Conservation (phyloP, 2,797 vertebrate genomes). For the Fundulus diaphanus region DNA sequence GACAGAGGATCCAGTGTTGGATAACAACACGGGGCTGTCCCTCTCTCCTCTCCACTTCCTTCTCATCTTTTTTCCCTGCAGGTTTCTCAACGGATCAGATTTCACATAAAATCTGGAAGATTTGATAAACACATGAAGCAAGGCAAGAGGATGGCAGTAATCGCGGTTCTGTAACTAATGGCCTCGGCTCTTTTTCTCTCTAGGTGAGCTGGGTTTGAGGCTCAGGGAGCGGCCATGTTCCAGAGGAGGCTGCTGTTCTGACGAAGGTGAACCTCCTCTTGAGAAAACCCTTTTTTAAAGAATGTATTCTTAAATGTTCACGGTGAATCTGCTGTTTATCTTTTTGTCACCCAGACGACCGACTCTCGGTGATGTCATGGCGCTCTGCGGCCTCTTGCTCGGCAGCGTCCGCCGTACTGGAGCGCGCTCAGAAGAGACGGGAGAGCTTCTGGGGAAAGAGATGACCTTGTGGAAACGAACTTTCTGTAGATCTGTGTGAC, state of each 20-base stretch:
- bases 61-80: constrained; percentile 18
- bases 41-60: constrained; percentile 17
- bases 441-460: constrained; percentile 69
- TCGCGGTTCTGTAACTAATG: not conserved
- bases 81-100: constrained; percentile 23
- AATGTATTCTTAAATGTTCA: not conserved
- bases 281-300: not conserved
- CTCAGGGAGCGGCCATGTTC: constrained; percentile 40
- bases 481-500: not conserved
- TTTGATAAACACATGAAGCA: not conserved
- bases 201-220: constrained; percentile 65
- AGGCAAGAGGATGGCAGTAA: not conserved
- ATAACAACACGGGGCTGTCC: constrained; percentile 2
- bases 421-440: constrained; percentile 63
- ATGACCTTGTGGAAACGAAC: constrained; percentile 32
- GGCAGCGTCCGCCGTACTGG: constrained; percentile 52
- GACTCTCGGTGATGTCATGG: constrained; percentile 65
- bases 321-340: not conserved
- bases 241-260: constrained; percentile 40
- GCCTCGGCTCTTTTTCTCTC: not conserved
- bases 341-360: constrained; percentile 54
- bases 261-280: constrained; percentile 51
- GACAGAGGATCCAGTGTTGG: not conserved
- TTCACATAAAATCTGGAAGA: constrained; percentile 10
- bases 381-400: constrained; percentile 62